Conservation (phyloP, 1,140 invertebrate species). For the Cheumatopsyche charites region DNA sequence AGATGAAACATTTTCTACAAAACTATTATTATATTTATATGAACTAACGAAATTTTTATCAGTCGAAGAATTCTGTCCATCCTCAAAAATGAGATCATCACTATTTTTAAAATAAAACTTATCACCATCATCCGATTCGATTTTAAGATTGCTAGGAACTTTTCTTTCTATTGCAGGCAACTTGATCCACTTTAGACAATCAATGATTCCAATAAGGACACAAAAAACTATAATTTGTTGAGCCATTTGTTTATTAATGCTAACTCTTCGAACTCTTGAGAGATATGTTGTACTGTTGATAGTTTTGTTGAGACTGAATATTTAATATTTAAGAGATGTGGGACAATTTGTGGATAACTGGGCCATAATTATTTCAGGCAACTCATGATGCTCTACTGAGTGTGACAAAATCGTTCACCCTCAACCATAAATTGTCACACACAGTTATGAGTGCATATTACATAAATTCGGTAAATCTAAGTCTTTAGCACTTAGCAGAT, state of each 20-base stretch:
- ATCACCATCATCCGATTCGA: not conserved
- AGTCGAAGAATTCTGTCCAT: no score
- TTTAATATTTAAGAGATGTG: not conserved
- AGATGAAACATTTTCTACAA: no score
- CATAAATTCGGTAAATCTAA: no score
- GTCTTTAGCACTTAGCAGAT: no score
- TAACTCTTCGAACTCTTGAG: no score
- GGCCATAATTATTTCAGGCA: conserved; percentile 42
- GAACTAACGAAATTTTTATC: no score
- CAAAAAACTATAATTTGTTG: not conserved
- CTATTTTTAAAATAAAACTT: no score
- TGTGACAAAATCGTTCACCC: conserved; percentile 46
- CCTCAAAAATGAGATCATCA: no score
- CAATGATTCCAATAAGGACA: not conserved
- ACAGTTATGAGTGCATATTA: no score
- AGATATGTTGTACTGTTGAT: conserved; percentile 10
- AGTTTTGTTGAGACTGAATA: not conserved
- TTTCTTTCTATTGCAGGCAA: conserved; percentile 2
- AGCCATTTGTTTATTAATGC: no score
- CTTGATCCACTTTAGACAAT: conserved; percentile 26
- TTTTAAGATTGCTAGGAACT: no score
- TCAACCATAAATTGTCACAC: not conserved
- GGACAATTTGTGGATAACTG: not conserved
- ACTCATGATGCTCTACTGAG: conserved; percentile 29
- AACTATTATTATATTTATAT: no score